These are phyloP conservation scores for Pseudotriccus pelzelni DNA, from an alignment of 2,797 vertebrate species.

Conservation along the genomic window DNA sequence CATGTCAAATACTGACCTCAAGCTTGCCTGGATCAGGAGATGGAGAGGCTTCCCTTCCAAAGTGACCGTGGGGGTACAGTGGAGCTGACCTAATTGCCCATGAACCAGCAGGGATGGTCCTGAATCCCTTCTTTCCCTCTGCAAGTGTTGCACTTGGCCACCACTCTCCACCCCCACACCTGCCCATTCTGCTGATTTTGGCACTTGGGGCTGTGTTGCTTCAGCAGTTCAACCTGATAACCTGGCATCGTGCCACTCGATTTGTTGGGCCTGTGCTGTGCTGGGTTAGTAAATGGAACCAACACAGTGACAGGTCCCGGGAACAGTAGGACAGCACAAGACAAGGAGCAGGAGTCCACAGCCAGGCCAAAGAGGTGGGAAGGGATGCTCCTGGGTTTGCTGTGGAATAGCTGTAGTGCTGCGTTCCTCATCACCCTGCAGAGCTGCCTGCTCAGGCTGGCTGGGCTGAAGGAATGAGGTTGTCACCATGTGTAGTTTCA, in stretches of 20 bases:
- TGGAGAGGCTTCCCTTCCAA: background rate
- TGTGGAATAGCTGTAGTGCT: background rate
- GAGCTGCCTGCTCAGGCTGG: background rate
- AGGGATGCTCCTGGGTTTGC: background rate
- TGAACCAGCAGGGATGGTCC: background rate
- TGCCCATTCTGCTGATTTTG: background rate
- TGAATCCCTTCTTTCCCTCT: background rate
- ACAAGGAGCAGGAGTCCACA: background rate
- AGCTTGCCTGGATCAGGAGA: background rate
- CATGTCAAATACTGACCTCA: background rate
- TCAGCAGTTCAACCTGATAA: background rate
- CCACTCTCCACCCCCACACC: background rate
- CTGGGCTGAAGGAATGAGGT: background rate
- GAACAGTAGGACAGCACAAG: background rate
- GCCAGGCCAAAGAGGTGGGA: background rate
- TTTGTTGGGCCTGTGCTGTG: background rate
- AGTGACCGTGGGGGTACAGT: rapidly evolving
- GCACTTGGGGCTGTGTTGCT: background rate
- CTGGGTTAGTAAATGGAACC: background rate
- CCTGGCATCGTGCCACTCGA: rapidly evolving
- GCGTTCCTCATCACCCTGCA: background rate
- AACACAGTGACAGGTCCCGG: background rate
- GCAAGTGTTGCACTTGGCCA: background rate
- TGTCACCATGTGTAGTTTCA: background rate
- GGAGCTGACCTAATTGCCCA: background rate